phyloP scores from a whole-genome alignment of 1,140 invertebrate genomes.

The Anoplolepis gracilipes region DNA sequence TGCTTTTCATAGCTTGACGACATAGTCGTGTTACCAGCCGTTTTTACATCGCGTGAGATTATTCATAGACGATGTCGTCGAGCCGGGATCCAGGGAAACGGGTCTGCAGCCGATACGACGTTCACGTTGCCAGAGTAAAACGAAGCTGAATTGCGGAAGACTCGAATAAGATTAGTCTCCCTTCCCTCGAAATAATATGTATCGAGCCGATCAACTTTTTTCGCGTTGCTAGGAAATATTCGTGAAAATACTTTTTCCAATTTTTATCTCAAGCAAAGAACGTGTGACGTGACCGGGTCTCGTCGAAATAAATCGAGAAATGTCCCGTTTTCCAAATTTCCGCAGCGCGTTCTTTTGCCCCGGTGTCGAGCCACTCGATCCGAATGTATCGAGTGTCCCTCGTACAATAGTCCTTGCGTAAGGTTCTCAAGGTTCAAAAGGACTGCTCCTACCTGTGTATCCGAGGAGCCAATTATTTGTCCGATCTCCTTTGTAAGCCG shows the following conservation, averaged over 20 bases:
- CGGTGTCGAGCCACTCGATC: constrained; percentile 58
- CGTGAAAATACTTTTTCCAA: constrained; percentile 27
- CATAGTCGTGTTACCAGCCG: constrained; percentile 4
- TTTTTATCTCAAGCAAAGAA: background rate
- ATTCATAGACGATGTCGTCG: constrained; percentile 34
- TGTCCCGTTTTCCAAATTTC: constrained; percentile 39
- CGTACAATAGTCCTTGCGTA: constrained; percentile 76
- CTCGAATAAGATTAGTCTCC: background rate
- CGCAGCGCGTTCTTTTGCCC: background rate
- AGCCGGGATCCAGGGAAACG: background rate
- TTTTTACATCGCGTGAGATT: constrained; percentile 45
- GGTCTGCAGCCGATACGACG: too few relatives aligned
- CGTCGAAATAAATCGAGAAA: constrained; percentile 29
- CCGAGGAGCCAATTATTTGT: constrained; percentile 85
- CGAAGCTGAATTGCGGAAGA: background rate
- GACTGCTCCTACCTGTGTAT: constrained; percentile 77
- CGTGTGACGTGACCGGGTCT: background rate
- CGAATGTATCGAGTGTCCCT: constrained; percentile 83
- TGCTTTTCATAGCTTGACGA: constrained; percentile 7
- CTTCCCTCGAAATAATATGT: background rate
- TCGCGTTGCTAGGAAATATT: background rate
- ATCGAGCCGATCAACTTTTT: background rate
- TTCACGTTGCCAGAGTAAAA: background rate
- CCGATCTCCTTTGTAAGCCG: constrained; percentile 81
- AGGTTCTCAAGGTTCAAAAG: constrained; percentile 80